These are phyloP conservation scores for Zophobas atratus DNA, from an alignment of 1,140 invertebrate species.

Conservation along the genomic window DNA sequence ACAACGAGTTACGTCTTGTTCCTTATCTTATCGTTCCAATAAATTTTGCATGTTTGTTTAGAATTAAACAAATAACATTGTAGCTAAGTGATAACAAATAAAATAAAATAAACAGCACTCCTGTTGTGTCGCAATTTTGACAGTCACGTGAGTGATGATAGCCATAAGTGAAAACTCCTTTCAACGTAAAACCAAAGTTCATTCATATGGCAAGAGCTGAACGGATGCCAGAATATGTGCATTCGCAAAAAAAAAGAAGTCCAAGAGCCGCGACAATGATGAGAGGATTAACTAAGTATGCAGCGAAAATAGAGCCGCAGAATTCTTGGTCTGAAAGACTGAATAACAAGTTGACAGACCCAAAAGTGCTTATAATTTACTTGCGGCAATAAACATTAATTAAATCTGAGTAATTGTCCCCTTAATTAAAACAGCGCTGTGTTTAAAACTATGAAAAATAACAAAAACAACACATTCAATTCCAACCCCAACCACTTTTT, in stretches of 20 bases:
- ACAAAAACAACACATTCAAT: too few relatives aligned
- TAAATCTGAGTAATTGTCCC: background rate
- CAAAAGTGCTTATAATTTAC: background rate
- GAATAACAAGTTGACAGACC: background rate
- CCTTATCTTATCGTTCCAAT: slow-evolving; percentile 24
- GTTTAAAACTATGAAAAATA: too few relatives aligned
- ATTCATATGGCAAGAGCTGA: slow-evolving; percentile 50
- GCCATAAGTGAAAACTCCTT: background rate
- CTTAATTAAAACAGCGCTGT: background rate
- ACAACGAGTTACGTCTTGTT: background rate
- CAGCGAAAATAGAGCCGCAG: slow-evolving; percentile 49
- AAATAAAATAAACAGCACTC: slow-evolving; percentile 22
- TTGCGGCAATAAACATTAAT: too few relatives aligned
- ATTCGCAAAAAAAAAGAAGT: slow-evolving; percentile 24
- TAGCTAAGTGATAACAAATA: slow-evolving; percentile 23
- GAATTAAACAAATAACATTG: slow-evolving; percentile 4
- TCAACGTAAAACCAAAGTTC: slow-evolving; percentile 50
- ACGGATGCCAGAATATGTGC: slow-evolving; percentile 48
- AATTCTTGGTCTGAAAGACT: slow-evolving; percentile 26
- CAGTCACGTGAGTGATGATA: background rate
- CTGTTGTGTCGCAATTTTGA: slow-evolving; percentile 26
- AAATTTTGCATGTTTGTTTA: slow-evolving; percentile 25
- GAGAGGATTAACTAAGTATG: slow-evolving; percentile 50
- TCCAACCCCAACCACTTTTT: too few relatives aligned
- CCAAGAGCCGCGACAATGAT: slow-evolving; percentile 44